Evolutionary conservation across 2,797 vertebrate genomes (phyloP), one percentile per base, ranked within the genome.

Genomic region (Alectoris magna): DNA sequence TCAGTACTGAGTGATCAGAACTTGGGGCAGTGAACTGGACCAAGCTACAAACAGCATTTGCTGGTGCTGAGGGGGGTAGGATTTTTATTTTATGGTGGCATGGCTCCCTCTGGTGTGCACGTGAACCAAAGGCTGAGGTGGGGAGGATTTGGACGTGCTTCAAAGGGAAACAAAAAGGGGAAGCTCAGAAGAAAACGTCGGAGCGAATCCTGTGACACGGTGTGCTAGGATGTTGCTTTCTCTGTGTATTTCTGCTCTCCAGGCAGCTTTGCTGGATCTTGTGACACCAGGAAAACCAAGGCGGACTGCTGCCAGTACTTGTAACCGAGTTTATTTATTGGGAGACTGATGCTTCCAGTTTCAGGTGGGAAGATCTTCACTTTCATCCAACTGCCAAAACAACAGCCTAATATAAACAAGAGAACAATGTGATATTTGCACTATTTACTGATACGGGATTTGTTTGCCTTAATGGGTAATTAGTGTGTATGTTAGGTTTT

Each of bases 31-130:
- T 64, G 43, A 67, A 38, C 7, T 14, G 22, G 9, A 21, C 6
- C 0, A 2, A 46, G 5, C 27, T 63, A 8, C 11, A 27, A 14
- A 39, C 5, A 3, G 4, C 4, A 22, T 72, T 81, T 55, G 39
- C 89, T 13, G 11, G 26, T 13, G 31, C 29, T 4, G 8, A 75
- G 29, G 10, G 14, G 10, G 10, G 5, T 11, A 34, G 2, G 3
- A 3, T 11, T 38, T 71, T 59, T 41, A 8, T 82, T 90, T 90
- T 63, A 49, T 79, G 38, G 56, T 75, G 49, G 18, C 22, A 87
- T 96, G 67, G 93, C 95, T 93, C 93, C 95, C 91, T 73, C 96
- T 96, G 68, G 80, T 82, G 87, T 73, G 27, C 31, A 2, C n/a
- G 3, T 31, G 76, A 89, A 43, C 29, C 62, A 26, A 74, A 66